These are phyloP conservation scores for Blera fallax DNA, from an alignment of 2,888 invertebrate species.

Conservation along the genomic window DNA sequence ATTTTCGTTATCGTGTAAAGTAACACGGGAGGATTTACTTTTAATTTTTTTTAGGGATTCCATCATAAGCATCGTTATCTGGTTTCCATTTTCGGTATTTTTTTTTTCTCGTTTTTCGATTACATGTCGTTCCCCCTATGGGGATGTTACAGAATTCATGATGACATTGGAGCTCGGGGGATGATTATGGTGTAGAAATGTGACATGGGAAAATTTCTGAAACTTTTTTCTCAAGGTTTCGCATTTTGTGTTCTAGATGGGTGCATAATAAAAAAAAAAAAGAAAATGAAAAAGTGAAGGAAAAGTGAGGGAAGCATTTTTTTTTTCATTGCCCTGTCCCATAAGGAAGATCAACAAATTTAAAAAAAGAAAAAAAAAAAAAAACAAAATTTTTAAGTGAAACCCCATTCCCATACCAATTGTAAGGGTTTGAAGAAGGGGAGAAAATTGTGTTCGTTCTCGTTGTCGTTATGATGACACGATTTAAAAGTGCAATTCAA, in stretches of 20 bases:
- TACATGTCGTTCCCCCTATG: constrained; percentile 29
- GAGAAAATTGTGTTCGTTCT: neutral
- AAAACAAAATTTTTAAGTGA: constrained; percentile 21
- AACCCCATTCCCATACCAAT: neutral
- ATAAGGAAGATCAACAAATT: constrained; percentile 38
- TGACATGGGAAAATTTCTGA: constrained; percentile 39
- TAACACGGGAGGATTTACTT: neutral
- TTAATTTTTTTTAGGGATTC: constrained; percentile 31
- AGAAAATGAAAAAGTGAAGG: constrained; percentile 44
- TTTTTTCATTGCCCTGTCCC: constrained; percentile 46
- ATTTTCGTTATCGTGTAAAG: constrained; percentile 8
- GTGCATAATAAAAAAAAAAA: constrained; percentile 50
- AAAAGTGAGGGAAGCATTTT: constrained; percentile 20
- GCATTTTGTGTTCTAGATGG: constrained; percentile 37
- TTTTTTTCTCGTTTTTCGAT: constrained; percentile 37
- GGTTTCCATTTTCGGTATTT: neutral
- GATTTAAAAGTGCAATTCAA: constrained; percentile 50
- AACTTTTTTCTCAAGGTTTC: constrained; percentile 41
- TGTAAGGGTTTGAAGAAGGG: neutral
- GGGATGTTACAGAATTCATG: constrained; percentile 32
- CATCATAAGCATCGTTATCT: constrained; percentile 38
- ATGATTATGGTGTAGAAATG: constrained; percentile 58
- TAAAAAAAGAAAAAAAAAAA: too few relatives aligned
- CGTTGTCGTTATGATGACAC: constrained; percentile 20
- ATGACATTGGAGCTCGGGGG: constrained; percentile 19